Evolutionary conservation across 2,888 invertebrate genomes (phyloP), one percentile per base, ranked within the genome.

Genomic region (Xylophagus ater): DNA sequence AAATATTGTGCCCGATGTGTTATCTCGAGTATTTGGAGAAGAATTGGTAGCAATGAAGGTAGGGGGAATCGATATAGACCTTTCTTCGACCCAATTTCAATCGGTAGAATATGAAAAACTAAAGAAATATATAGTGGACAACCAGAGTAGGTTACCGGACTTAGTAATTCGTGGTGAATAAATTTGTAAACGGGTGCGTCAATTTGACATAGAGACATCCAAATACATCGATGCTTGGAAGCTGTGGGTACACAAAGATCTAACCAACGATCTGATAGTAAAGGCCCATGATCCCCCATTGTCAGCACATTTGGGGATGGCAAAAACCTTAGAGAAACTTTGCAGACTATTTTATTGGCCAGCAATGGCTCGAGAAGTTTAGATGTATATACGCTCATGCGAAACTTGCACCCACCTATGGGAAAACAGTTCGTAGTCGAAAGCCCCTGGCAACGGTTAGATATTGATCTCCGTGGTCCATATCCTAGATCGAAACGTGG

Each of bases 281-380:
- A 23, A 20, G 7, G 41, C 34, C 4, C 24, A 45, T 32, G 26
- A 37, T 5, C 30, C 26, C 3, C 29, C 34, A 2, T 21, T 28
- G 10, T 29, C 39, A 9, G 13, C 34, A 9, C 34, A 34, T 34
- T 24, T 24, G 23, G 47, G 45, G 2, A 36, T 44, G 12, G 23
- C 34, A 3, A 47, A 41, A 32, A 47, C 42, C 2, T 13, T 37
- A 1, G 15, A 34, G 10, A 31, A 36, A 10, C 3, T 44, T 10
- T 14, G 34, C 13, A 24, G 36, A 19, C 29, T 35, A 12, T 49
- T 36, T 12, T 49, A 40, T 21, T 51, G 50, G 48, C 49, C 50
- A 9, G 25, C 33, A 14, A 43, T 50, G 32, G 14, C 29, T 3
- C 15, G 14, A 4, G 43, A 45, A 1, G 42, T 50, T 0, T 19